Percentiles rank a stretch among this genome's conserved stretches.
Conservation (phyloP, 2,113 vertebrate genomes). For the Chitala chitala region DNA sequence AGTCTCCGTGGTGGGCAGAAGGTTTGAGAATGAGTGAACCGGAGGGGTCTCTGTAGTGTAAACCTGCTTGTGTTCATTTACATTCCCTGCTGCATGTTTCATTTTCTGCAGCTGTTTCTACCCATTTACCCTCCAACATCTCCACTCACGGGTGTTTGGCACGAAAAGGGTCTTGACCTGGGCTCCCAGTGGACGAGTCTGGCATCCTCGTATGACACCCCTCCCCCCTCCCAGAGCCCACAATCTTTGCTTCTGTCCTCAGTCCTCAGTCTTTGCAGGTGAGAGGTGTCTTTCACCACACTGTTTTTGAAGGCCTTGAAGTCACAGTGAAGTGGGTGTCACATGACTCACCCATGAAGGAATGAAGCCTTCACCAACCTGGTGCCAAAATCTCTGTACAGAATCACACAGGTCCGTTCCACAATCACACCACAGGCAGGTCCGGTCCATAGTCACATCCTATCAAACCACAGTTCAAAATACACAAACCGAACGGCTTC, state of each 20-base stretch:
- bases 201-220: constrained; percentile 11
- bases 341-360: neutral
- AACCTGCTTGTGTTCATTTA: no score
- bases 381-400: neutral
- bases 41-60: no score
- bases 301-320: neutral
- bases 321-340: neutral
- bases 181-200: neutral
- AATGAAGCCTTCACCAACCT: neutral
- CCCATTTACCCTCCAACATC: neutral
- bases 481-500: neutral
- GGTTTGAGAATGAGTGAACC: no score
- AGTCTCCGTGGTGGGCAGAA: no score
- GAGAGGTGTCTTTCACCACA: constrained; percentile 15
- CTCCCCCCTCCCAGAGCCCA: neutral
- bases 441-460: neutral
- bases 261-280: constrained; percentile 15
- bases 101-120: constrained; percentile 1
- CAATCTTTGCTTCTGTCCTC: neutral
- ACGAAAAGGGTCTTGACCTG: neutral
- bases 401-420: no score
- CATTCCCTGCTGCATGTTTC: no score
- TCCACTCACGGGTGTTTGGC: neutral
- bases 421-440: neutral
- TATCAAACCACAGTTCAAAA: neutral